Evolutionary conservation across 64 coral and sea anemone genomes (phyloP), one percentile per base, ranked within the genome.

Genomic region (Pachyseris speciosa): DNA sequence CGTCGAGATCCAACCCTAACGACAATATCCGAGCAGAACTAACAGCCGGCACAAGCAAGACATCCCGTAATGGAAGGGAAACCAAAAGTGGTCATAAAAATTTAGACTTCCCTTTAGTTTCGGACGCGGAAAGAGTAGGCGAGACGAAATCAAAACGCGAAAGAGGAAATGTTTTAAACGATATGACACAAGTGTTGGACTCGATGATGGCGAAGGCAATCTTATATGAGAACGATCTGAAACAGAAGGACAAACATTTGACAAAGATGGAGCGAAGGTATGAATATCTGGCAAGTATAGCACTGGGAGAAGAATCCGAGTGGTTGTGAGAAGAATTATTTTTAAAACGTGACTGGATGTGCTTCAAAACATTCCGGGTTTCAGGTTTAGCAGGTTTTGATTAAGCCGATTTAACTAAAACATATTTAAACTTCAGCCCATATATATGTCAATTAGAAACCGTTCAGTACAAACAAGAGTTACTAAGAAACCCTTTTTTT

Each of bases 271-370:
- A 97, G 66, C 73, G 80, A 19, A 88, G 87, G 68, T 70, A 86
- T 45, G 95, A 90, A 47, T 97, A 97, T 49, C 85, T 97, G 67
- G 91, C 93, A 67, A 97, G 80, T 50, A 92, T 97, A 37, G 95
- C 95, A 5, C 59, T 97, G 27, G 95, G 89, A 22, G 79, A 92
- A 15, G 89, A 92, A 69, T 92, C 89, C 5, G 89, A 92, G 42
- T 92, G 69, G n/a, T 50, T 88, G 50, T 88, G 22, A 88, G 5
- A 1, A 33, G 15, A 22, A 30, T 77, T 12, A 52, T 22, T 40
- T 9, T 30, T 36, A 20, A 61, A n/a, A 34, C 77, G 77, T 81
- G 51, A 61, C 52, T 63, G 16, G 2, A 2, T 71, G 5, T 11
- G 24, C 43, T 45, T 45, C 58, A 61, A 5, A 24, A 27, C 27